These are phyloP conservation scores for Smutsia gigantea DNA, from an alignment of 2,797 vertebrate species.

Conservation along the genomic window DNA sequence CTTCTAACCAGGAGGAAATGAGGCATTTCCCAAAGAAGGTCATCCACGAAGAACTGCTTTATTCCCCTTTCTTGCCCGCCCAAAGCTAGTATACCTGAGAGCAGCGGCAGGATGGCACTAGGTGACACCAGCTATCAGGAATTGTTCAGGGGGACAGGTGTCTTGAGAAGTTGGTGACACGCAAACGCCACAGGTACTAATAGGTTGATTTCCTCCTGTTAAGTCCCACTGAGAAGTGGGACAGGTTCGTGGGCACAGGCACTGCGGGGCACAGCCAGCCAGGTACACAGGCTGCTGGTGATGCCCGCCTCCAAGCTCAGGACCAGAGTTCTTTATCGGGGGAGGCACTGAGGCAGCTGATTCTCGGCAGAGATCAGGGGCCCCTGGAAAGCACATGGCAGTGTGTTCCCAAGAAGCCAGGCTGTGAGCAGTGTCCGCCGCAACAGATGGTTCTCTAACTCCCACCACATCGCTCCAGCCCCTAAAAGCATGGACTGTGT, in stretches of 20 bases:
- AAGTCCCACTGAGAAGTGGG: not conserved
- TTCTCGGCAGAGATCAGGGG: not conserved
- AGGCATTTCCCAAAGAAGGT: constrained; percentile 9
- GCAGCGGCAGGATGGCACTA: not conserved
- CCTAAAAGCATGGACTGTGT: not conserved
- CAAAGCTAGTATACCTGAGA: not conserved
- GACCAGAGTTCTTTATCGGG: not conserved
- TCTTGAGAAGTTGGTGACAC: not conserved
- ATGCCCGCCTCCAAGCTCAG: not conserved
- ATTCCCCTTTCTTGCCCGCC: not conserved
- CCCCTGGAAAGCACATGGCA: not conserved
- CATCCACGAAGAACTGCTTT: not conserved
- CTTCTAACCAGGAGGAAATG: constrained; percentile 8
- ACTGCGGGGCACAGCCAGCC: not conserved
- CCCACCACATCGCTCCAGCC: not conserved
- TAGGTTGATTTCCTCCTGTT: not conserved
- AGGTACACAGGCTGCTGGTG: not conserved
- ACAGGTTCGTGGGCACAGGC: not conserved
- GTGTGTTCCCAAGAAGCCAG: not conserved
- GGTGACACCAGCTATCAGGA: not conserved
- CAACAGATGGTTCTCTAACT: not conserved
- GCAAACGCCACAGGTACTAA: not conserved
- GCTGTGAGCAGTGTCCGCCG: not conserved
- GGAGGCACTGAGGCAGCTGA: not conserved
- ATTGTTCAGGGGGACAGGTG: not conserved